These are phyloP conservation scores for Montipora cactus DNA, from an alignment of 64 coral and sea anemone genomes.

Conservation along the genomic window DNA sequence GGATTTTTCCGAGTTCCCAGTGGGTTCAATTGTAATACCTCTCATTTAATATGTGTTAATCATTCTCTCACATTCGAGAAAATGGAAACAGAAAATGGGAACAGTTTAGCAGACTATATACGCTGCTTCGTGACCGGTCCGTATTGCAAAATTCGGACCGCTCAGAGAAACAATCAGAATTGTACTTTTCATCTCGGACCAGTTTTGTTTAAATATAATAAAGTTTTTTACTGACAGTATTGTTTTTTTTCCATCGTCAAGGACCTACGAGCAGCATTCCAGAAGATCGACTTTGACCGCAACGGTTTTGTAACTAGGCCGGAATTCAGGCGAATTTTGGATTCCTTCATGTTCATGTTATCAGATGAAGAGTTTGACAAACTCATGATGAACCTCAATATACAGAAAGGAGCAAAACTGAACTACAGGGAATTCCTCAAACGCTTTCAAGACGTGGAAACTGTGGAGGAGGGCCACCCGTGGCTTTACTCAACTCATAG, in stretches of 20 bases:
- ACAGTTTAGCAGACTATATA: too few relatives aligned
- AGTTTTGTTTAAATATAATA: too few relatives aligned
- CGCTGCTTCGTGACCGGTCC: too few relatives aligned
- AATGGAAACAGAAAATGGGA: too few relatives aligned
- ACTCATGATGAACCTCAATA: slow-evolving; percentile 77
- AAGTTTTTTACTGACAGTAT: too few relatives aligned
- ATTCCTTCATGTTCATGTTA: slow-evolving; percentile 90
- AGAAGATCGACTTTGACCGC: slow-evolving; percentile 94
- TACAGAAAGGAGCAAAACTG: slow-evolving; percentile 84
- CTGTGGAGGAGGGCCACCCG: slow-evolving; percentile 86
- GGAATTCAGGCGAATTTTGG: slow-evolving; percentile 91
- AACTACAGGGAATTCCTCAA: slow-evolving; percentile 95
- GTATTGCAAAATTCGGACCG: too few relatives aligned
- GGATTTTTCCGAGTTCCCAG: too few relatives aligned
- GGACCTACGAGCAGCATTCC: slow-evolving; percentile 92
- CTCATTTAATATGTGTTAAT: too few relatives aligned
- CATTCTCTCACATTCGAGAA: too few relatives aligned
- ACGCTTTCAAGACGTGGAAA: slow-evolving; percentile 88
- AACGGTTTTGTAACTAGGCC: slow-evolving; percentile 83
- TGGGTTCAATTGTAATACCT: too few relatives aligned
- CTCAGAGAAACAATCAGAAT: too few relatives aligned
- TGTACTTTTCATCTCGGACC: too few relatives aligned
- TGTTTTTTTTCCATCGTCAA: slow-evolving; percentile 3
- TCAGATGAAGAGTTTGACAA: slow-evolving; percentile 96
- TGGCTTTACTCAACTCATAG: slow-evolving; percentile 92